These are phyloP conservation scores for Etheostoma perlongum DNA, from an alignment of 2,797 vertebrate genomes.

Conservation along the genomic window DNA sequence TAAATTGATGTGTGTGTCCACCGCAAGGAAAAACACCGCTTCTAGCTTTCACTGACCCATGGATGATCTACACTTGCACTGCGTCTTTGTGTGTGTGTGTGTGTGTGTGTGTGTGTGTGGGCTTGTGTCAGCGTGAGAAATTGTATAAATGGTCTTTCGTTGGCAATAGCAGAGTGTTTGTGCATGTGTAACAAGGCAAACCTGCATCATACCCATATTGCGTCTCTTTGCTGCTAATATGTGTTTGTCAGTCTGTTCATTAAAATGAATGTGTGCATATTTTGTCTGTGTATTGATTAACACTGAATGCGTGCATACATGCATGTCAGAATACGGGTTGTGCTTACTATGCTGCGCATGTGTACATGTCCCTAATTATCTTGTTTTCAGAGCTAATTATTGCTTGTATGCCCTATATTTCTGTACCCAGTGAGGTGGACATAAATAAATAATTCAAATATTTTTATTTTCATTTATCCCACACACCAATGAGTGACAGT, in stretches of 20 bases:
- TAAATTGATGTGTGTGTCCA: slow-evolving; percentile 84
- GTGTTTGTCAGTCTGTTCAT: slow-evolving; percentile 11
- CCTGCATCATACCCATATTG: slow-evolving; percentile 14
- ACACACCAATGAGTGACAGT: slow-evolving; percentile 58
- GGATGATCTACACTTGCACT: slow-evolving; percentile 74
- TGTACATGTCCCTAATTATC: slow-evolving; percentile 24
- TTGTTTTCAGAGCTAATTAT: slow-evolving; percentile 49
- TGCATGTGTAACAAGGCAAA: slow-evolving; percentile 27
- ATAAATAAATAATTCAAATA: slow-evolving; percentile 65
- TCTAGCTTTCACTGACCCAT: slow-evolving; percentile 80
- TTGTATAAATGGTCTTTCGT: slow-evolving; percentile 50
- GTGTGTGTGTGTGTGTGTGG: slow-evolving; percentile 35
- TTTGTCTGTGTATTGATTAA: neutral
- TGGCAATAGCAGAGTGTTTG: slow-evolving; percentile 28
- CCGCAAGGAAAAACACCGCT: slow-evolving; percentile 82
- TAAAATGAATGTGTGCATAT: slow-evolving; percentile 10
- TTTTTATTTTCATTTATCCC: slow-evolving; percentile 64
- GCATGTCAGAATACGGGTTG: slow-evolving; percentile 1
- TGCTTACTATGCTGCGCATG: neutral
- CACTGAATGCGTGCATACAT: neutral
- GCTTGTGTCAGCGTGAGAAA: slow-evolving; percentile 73
- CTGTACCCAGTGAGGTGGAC: slow-evolving; percentile 25
- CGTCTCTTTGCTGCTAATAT: slow-evolving; percentile 9
- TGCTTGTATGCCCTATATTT: slow-evolving; percentile 46
- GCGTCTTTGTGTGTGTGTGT: slow-evolving; percentile 57